Percentiles rank a stretch among this genome's conserved stretches.
Evolutionary conservation across 1,140 invertebrate genomes (phyloP).

Genomic region (Doryteuthis pealeii): DNA sequence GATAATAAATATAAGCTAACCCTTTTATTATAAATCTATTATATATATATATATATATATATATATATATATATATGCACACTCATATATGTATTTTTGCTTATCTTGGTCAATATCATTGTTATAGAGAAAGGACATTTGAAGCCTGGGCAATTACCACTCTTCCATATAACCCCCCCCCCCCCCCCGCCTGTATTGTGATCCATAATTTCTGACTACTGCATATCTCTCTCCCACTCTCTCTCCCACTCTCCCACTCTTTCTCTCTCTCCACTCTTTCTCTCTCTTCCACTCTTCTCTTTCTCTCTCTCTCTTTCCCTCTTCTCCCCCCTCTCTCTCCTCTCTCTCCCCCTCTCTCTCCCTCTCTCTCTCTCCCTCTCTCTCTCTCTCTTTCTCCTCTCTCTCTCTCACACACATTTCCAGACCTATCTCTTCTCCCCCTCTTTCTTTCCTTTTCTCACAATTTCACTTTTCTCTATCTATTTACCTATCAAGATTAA

Average conservation of each 20-base stretch:
- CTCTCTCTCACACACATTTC: constrained; percentile 9
- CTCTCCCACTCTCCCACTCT: neutral
- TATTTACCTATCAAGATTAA: too few relatives aligned
- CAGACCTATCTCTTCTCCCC: neutral
- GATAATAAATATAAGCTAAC: too few relatives aligned
- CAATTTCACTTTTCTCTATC: too few relatives aligned
- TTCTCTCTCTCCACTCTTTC: neutral
- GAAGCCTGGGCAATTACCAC: neutral
- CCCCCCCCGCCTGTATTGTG: neutral
- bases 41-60: constrained; percentile 4
- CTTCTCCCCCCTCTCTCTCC: constrained; percentile 11
- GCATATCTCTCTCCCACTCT: neutral
- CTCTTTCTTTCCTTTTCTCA: constrained; percentile 14
- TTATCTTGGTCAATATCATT: neutral
- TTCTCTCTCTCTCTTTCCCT: neutral
- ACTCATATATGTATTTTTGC: neutral
- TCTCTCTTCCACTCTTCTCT: neutral
- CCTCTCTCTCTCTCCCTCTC: constrained; percentile 18
- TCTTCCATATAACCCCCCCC: neutral
- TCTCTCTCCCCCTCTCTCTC: constrained; percentile 23
- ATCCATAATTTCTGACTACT: neutral
- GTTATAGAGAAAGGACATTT: neutral
- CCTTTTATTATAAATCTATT: too few relatives aligned
- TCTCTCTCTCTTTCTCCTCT: constrained; percentile 15
- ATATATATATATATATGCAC: neutral